Conservation (phyloP, 2,888 invertebrate genomes). For the Beris chalybata region DNA sequence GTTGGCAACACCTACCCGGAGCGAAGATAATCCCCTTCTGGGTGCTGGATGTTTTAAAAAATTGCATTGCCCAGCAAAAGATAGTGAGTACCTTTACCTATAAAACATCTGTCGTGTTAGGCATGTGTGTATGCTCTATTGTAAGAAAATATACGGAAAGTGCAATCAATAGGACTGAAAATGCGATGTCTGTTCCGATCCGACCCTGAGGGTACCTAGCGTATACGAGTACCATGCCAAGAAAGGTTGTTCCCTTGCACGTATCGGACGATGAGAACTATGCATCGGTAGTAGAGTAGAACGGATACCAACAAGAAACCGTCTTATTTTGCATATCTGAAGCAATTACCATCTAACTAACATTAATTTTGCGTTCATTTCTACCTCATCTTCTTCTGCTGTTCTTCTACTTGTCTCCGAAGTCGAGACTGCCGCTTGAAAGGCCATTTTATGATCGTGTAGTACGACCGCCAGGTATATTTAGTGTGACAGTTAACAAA, state of each 20-base stretch:
- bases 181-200: too few species aligned
- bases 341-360: constrained; percentile 33
- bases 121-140: too few species aligned
- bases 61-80: too few species aligned
- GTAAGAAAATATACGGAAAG: too few species aligned
- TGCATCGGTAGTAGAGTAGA: constrained; percentile 25
- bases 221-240: too few species aligned
- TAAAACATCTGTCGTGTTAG: too few species aligned
- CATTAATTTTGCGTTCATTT: constrained; percentile 30
- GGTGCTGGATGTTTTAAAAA: too few species aligned
- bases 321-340: constrained; percentile 32
- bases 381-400: background rate
- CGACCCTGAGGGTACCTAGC: too few species aligned
- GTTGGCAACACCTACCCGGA: too few species aligned
- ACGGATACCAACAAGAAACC: constrained; percentile 19
- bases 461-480: constrained; percentile 6
- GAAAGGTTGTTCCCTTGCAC: constrained; percentile 5
- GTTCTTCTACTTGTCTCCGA: constrained; percentile 13
- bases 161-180: too few species aligned
- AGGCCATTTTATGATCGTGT: constrained; percentile 14
- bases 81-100: too few species aligned
- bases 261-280: constrained; percentile 11
- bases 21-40: too few species aligned
- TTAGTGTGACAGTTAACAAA: constrained; percentile 28
- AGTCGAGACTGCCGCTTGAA: background rate